These are phyloP conservation scores for Caenorhabditis imperialis DNA, from an alignment of 2,888 invertebrate species.

Conservation along the genomic window DNA sequence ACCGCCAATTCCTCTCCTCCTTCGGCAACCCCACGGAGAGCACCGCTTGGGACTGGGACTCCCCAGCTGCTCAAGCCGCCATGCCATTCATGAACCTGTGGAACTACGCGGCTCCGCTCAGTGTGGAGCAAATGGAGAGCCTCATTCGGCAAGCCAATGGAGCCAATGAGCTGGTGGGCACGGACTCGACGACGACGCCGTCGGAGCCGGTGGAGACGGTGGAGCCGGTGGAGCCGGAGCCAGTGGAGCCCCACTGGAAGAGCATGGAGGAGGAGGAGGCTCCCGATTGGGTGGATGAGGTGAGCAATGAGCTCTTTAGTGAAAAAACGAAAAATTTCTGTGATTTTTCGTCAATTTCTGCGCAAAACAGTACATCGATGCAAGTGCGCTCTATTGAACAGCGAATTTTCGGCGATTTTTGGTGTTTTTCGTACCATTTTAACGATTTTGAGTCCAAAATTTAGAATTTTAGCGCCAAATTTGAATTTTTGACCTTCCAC, in stretches of 20 bases:
- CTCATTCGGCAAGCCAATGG: conserved; percentile 26
- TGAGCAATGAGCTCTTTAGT: no score
- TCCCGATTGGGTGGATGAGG: conserved; percentile 53
- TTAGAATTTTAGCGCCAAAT: not conserved
- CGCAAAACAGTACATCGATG: no score
- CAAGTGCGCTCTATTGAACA: no score
- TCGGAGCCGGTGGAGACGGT: conserved; percentile 6
- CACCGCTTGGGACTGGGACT: conserved; percentile 27
- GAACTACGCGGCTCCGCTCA: conserved; percentile 41
- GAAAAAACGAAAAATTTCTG: no score
- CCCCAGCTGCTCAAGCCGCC: conserved; percentile 47
- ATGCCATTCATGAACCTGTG: conserved; percentile 52
- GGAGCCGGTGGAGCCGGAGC: not conserved
- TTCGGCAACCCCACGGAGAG: conserved; percentile 12
- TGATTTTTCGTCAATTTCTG: no score
- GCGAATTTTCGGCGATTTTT: not conserved
- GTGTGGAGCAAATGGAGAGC: conserved; percentile 41
- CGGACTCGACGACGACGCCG: conserved; percentile 13
- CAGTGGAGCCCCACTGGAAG: no score
- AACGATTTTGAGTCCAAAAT: not conserved
- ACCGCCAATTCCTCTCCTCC: conserved; percentile 30
- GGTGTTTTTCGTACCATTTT: not conserved
- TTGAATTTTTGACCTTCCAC: no score
- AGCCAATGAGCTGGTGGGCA: not conserved
- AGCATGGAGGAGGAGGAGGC: conserved; percentile 10